Evolutionary conservation across 2,888 invertebrate genomes (phyloP).

Genomic region (Tetranychus truncatus): DNA sequence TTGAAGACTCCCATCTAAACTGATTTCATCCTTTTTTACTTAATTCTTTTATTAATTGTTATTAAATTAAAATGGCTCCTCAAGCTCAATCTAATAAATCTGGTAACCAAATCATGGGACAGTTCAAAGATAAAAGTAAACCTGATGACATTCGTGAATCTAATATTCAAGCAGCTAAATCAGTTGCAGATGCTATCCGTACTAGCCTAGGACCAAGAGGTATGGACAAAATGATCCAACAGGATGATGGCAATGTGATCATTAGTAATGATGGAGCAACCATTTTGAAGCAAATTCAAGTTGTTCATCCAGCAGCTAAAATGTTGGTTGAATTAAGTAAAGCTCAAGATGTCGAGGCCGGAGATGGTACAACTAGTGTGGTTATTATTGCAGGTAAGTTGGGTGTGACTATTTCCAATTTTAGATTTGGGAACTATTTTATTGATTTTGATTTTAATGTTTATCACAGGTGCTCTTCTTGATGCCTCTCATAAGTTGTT

Average conservation of each 20-base stretch:
- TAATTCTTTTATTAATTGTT: background rate
- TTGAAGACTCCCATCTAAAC: background rate
- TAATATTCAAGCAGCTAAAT: conserved; percentile 95
- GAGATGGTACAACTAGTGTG: conserved; percentile 96
- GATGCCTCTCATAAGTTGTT: conserved; percentile 84
- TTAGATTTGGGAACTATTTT: no score
- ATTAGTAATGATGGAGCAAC: conserved; percentile 99
- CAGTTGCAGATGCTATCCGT: conserved; percentile 93
- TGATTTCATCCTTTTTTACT: background rate
- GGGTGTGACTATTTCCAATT: background rate
- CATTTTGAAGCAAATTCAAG: conserved; percentile 95
- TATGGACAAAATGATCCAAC: conserved; percentile 99
- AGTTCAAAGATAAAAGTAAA: conserved; percentile 44
- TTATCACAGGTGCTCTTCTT: conserved; percentile 42
- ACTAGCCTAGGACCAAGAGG: conserved; percentile 95
- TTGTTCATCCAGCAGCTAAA: conserved; percentile 93
- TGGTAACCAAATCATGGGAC: background rate
- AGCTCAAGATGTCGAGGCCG: conserved; percentile 96
- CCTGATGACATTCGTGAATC: conserved; percentile 80
- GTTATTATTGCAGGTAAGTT: conserved; percentile 72
- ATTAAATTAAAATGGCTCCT: background rate
- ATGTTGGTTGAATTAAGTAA: conserved; percentile 97
- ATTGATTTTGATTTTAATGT: conserved; percentile 30
- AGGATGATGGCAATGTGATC: conserved; percentile 89
- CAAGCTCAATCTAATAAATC: background rate